Base-by-base conservation (phyloP, 2,888 invertebrate species). In the Trachelus troglodyta region DNA sequence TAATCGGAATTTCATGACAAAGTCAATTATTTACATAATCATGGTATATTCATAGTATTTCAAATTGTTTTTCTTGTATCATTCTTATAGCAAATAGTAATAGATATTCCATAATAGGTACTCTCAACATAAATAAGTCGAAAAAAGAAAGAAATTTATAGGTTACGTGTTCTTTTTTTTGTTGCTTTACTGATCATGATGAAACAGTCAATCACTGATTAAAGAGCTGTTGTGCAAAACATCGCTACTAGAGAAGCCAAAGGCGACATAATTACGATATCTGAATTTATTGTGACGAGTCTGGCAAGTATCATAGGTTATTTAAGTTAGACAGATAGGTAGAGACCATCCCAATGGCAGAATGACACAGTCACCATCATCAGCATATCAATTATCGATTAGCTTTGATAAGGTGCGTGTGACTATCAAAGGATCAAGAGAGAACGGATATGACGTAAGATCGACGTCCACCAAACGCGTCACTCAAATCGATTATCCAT, bases 61-160 rank as follows among this genome's bases (percentile, higher is more conserved):
- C 81, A 82, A 78, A 84, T 79, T 79, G 77, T 23, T 56, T 56
- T 23, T 56, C 9, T 78, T 79, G 78, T 79, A 78, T 80, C 75
- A 79, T 80, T 79, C 76, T 76, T 77, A 78, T 82, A 82, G 73
- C 78, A 79, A 83, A 81, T 81, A 76, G 77, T 78, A 79, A 81
- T 78, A 78, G 80, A 81, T 83, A 82, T 80, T 83, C 71, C 75
- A 81, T 56, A 83, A 85, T 86, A 83, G 83, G 84, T 87, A 85
- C 82, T 86, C 81, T 83, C 84, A 85, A 83, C 85, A 84, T 83
- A 84, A 85, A 86, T 86, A 85, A 86, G 83, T 84, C 83, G 78
- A 83, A 83, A 83, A 80, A 75, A 80, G 75, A 81, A 73, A 77
- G 73, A 69, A 71, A 80, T 74, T 79, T 30, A 75, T 56, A 56